Base-by-base conservation (phyloP, 2,113 vertebrate species). In the Trematomus loennbergii region DNA sequence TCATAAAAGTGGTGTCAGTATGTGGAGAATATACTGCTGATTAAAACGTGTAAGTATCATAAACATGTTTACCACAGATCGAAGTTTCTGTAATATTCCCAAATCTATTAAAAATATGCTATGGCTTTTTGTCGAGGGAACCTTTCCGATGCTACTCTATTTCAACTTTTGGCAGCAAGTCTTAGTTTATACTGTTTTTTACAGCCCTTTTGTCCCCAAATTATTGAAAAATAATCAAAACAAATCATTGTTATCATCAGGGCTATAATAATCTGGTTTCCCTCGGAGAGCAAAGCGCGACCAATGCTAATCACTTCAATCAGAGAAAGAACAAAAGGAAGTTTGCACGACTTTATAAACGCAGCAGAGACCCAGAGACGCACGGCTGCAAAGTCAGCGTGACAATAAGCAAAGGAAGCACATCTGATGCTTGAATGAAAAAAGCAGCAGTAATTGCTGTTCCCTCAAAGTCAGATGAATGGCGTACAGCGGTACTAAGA, bases 391-490 rank as follows among this genome's bases (percentile, higher is more conserved):
- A 22, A 62, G 33, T 13, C 12, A 55, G 36, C 12, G 1, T 65
- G 78, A 78, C 9, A 13, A n/a, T 64, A 72, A 86, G 5, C 29
- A 52, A 75, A 72, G 66, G 79, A 57, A 45, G 75, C 75, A 60
- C 59, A 69, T 79, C 33, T 78, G 61, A 75, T 59, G 68, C 59
- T 43, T 50, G 40, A 62, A 77, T 70, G 67, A 69, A 68, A 81
- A 74, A 81, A 82, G 54, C 66, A 60, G 68, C 79, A 20, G 64
- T 86, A 78, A 91, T 86, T 40, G 36, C 72, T 20, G 15, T 6
- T 60, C 4, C 57, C n/a, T 11, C 20, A 20, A 33, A 87, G 80
- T 81, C 78, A 77, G 67, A 77, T 12, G 52, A 68, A 82, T 68
- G 48, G 73, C 64, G 68, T 58, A 52, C 48, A 60, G 13, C 33